These are phyloP conservation scores for Cosmia pyralina DNA, from an alignment of 2,888 invertebrate genomes.

Conservation along the genomic window DNA sequence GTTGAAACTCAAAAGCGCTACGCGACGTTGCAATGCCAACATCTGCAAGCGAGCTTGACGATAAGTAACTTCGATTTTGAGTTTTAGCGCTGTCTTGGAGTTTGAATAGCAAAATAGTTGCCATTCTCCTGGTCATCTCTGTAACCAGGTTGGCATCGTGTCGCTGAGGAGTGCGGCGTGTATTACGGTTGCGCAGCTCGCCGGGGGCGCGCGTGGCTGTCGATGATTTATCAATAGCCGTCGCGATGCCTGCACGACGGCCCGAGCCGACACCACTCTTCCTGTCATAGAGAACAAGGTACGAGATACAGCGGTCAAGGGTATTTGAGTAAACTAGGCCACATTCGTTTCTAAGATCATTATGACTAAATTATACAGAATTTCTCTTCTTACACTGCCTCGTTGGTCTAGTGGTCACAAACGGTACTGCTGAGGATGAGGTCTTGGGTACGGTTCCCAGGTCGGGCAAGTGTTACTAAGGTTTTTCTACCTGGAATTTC, in stretches of 20 bases:
- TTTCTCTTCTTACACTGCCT: too few relatives aligned
- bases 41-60: not conserved
- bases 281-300: slow-evolving; percentile 70
- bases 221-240: slow-evolving; percentile 87
- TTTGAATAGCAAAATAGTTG: not conserved
- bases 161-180: slow-evolving; percentile 63
- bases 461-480: too few relatives aligned
- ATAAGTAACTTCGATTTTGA: not conserved
- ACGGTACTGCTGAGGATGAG: too few relatives aligned
- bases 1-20: slow-evolving; percentile 15
- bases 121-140: slow-evolving; percentile 22
- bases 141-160: slow-evolving; percentile 46
- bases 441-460: too few relatives aligned
- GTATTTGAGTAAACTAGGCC: slow-evolving; percentile 7
- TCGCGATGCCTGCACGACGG: slow-evolving; percentile 84
- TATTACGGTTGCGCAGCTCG: slow-evolving; percentile 79
- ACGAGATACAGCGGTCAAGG: slow-evolving; percentile 62
- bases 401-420: too few relatives aligned
- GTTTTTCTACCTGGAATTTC: too few relatives aligned
- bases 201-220: slow-evolving; percentile 87
- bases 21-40: not conserved
- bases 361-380: not conserved
- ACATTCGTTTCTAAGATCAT: not conserved
- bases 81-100: not conserved
- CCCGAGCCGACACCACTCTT: slow-evolving; percentile 79